phyloP scores from a whole-genome alignment of 2,888 invertebrate species.

The Embidobia sp. region DNA sequence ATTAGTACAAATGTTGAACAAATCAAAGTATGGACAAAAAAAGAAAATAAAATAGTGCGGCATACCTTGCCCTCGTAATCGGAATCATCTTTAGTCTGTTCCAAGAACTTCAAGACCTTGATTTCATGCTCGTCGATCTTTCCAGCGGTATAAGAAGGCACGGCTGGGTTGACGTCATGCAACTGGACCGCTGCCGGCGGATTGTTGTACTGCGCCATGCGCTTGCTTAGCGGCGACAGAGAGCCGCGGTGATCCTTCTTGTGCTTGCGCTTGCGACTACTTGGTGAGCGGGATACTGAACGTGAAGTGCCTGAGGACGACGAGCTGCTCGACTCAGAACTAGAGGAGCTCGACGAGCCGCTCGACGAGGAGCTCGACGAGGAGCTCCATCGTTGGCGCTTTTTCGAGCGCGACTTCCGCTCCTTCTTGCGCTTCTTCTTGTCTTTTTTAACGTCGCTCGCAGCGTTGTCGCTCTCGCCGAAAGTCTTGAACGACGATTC shows the following conservation, averaged over 20 bases:
- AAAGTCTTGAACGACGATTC: constrained; percentile 78
- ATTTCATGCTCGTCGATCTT: constrained; percentile 85
- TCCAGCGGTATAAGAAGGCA: constrained; percentile 78
- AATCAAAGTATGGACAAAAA: too few species aligned
- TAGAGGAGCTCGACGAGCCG: constrained; percentile 85
- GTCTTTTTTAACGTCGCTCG: constrained; percentile 78
- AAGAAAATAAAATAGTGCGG: too few species aligned
- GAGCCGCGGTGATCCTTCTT: constrained; percentile 87
- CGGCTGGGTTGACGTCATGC: constrained; percentile 83
- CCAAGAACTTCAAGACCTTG: constrained; percentile 88
- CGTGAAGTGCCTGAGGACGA: constrained; percentile 82
- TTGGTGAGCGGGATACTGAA: constrained; percentile 77
- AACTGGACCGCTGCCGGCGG: constrained; percentile 83
- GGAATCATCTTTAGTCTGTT: constrained; percentile 91
- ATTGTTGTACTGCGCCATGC: constrained; percentile 91
- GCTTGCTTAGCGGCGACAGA: constrained; percentile 90
- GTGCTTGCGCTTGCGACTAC: constrained; percentile 79
- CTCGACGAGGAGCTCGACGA: constrained; percentile 87
- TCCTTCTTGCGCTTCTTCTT: constrained; percentile 82
- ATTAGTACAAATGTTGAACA: too few species aligned
- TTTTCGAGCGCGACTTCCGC: constrained; percentile 80
- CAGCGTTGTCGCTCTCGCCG: constrained; percentile 75
- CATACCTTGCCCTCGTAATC: constrained; percentile 89
- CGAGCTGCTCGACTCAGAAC: constrained; percentile 84
- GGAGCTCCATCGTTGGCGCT: constrained; percentile 81